phyloP scores from a whole-genome alignment of 2,888 invertebrate genomes.

The Eilema depressum region DNA sequence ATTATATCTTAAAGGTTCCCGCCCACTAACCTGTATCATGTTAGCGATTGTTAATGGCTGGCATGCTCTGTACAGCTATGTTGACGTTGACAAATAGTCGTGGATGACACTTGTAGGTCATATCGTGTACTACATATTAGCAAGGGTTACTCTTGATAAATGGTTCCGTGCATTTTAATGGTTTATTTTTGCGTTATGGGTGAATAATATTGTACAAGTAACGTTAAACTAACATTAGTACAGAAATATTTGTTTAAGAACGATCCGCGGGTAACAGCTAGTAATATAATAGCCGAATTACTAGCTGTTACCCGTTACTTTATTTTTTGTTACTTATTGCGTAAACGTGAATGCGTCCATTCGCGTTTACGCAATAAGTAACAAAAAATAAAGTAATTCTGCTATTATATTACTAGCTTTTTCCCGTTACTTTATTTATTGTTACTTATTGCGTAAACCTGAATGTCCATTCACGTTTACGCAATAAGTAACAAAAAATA shows the following conservation, averaged over 20 bases:
- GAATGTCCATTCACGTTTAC: no score
- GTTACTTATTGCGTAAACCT: no score
- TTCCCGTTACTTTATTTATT: no score
- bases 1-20: conserved; percentile 33
- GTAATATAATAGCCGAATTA: no score
- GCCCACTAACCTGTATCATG: conserved; percentile 26
- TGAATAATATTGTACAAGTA: conserved; percentile 13
- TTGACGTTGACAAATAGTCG: conserved; percentile 41
- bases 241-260: background rate
- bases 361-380: no score
- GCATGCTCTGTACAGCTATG: conserved; percentile 22
- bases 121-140: conserved; percentile 27
- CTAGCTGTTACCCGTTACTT: no score
- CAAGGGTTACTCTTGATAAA: conserved; percentile 39
- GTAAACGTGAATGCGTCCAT: no score
- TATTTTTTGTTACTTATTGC: no score
- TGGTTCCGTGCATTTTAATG: conserved; percentile 28
- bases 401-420: no score
- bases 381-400: no score
- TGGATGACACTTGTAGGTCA: conserved; percentile 41
- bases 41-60: conserved; percentile 22
- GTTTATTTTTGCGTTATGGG: conserved; percentile 7
- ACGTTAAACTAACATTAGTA: background rate
- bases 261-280: no score
- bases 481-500: no score